Evolutionary conservation across 1,140 invertebrate genomes (phyloP).

Genomic region (Lepidurus couesii): DNA sequence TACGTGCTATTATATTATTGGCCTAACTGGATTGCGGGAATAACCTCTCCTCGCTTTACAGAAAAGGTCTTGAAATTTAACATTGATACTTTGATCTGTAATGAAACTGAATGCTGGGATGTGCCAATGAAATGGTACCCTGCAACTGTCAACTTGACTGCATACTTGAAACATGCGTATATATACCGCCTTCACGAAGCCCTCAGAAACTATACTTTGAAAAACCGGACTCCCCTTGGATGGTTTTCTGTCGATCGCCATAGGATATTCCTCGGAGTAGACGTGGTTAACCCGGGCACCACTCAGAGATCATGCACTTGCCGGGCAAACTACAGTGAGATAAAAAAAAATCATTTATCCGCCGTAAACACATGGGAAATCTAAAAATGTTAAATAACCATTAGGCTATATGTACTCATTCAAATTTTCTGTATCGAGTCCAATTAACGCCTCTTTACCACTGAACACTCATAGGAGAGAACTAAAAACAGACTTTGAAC

Average conservation of each 20-base stretch:
- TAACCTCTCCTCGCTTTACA: too few relatives aligned
- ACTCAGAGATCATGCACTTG: not conserved
- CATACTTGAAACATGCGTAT: not conserved
- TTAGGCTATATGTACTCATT: not conserved
- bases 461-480: not conserved
- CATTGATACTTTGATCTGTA: too few relatives aligned
- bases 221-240: not conserved
- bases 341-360: not conserved
- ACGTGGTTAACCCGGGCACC: not conserved
- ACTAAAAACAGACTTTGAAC: not conserved
- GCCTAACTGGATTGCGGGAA: too few relatives aligned
- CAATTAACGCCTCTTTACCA: not conserved
- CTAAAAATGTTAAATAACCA: too few relatives aligned
- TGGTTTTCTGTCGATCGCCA: not conserved
- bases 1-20: not conserved
- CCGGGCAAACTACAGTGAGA: not conserved
- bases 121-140: not conserved
- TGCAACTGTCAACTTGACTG: not conserved
- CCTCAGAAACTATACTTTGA: not conserved
- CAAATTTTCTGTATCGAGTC: not conserved
- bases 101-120: not conserved
- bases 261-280: not conserved
- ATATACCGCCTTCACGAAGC: not conserved
- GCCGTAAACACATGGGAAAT: too few relatives aligned
- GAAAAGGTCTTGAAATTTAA: too few relatives aligned